Evolutionary conservation across 2,797 vertebrate genomes (phyloP), one percentile per base, ranked within the genome.

Genomic region (Hypotaenidia okinawae): DNA sequence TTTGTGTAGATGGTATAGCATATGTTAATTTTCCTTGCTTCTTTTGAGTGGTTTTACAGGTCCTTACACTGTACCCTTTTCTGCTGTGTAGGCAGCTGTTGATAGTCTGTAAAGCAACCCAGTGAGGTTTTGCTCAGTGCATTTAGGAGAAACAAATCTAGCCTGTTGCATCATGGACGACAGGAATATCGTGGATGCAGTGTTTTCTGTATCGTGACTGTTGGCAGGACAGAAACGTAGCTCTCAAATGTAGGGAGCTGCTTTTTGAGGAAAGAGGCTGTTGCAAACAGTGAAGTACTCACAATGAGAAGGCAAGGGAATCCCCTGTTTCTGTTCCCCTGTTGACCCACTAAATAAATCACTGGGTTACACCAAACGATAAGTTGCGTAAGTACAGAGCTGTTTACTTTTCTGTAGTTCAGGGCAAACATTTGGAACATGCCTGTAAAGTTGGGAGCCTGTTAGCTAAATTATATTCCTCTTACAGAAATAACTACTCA

Each of bases 281-380:
- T 75, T 91, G 75, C 62, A 82, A 89, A 62, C 33, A 77, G 28
- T 13, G 9, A 82, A 76, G 59, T 54, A 68, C 16, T 39, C 87
- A 64, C 37, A 61, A 77, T 82, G 64, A 93, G 81, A 82, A 81
- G 58, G 89, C 81, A 75, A 93, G 91, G 94, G 95, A 96, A 96
- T 95, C 90, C 95, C 94, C 91, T 91, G 49, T 87, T 92, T 93
- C 93, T 93, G 59, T 94, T 95, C 87, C 85, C 37, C 57, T 83
- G 5, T 66, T 92, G 25, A 37, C 33, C 55, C 78, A 39, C 75
- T 85, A 62, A 63, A 94, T 66, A 91, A 82, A 91, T 93, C 87
- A 85, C 78, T 86, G 77, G 11, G 35, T 91, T 82, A 81, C 64
- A 86, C 57, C 49, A 88, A 79, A 54, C 61, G 57, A 7, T 70